phyloP scores from a whole-genome alignment of 1,140 invertebrate genomes.

The Drosophila bocqueti region DNA sequence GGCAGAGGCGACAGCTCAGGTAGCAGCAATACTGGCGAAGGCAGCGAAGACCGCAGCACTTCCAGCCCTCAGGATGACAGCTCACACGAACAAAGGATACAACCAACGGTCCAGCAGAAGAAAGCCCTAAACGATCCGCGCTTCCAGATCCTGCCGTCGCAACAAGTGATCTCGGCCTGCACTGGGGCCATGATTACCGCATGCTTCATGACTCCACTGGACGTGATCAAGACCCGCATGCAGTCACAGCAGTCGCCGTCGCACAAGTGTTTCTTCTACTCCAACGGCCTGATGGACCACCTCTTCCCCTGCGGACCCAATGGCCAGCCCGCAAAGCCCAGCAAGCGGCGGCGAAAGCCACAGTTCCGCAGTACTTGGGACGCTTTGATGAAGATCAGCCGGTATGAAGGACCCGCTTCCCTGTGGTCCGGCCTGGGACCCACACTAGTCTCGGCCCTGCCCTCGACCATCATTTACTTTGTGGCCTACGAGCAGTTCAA shows the following conservation, averaged over 20 bases:
- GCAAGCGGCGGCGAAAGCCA: constrained; percentile 86
- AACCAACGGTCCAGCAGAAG: not conserved
- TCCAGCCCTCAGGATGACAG: too few relatives aligned
- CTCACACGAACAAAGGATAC: not conserved
- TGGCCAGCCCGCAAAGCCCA: constrained; percentile 55
- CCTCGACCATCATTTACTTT: constrained; percentile 98
- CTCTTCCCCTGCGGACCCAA: constrained; percentile 91
- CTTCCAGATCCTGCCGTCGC: constrained; percentile 92
- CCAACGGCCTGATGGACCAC: constrained; percentile 99
- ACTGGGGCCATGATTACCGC: constrained; percentile 95
- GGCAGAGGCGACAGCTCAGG: not conserved
- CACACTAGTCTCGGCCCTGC: constrained; percentile 96
- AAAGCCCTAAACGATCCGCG: constrained; percentile 87
- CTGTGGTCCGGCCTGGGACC: constrained; percentile 99
- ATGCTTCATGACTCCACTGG: constrained; percentile 96
- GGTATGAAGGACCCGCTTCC: constrained; percentile 94
- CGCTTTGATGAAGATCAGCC: constrained; percentile 96
- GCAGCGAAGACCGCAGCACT: not conserved
- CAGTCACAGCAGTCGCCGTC: constrained; percentile 94
- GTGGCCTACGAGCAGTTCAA: constrained; percentile 97
- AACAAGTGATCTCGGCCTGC: constrained; percentile 96
- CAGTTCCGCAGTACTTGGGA: constrained; percentile 98
- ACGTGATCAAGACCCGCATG: constrained; percentile 99
- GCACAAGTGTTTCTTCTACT: constrained; percentile 97
- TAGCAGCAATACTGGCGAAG: not conserved